Evolutionary conservation across 2,797 vertebrate species (phyloP).

Genomic region (Sarcoramphus papa): DNA sequence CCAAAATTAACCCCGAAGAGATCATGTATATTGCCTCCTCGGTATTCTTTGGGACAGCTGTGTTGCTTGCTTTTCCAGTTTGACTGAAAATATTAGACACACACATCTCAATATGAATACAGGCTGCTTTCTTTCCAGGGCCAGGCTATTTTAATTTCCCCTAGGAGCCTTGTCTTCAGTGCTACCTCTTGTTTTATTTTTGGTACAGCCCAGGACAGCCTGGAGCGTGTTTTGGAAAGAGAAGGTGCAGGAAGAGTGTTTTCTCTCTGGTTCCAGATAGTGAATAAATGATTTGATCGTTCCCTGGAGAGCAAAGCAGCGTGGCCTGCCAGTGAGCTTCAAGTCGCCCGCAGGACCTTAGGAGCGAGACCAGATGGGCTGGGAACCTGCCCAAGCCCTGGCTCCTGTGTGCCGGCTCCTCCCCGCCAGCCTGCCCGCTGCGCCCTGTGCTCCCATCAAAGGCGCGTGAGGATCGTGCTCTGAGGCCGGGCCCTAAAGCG

Average conservation of each 20-base stretch:
- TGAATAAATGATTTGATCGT: slow-evolving; percentile 10
- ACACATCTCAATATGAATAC: not conserved
- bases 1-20: not conserved
- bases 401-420: not conserved
- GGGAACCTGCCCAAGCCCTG: slow-evolving; percentile 4
- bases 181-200: not conserved
- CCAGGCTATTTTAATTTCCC: not conserved
- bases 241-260: not conserved
- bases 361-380: slow-evolving; percentile 19
- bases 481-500: not conserved
- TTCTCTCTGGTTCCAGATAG: not conserved
- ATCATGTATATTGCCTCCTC: not conserved
- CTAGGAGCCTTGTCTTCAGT: not conserved
- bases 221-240: not conserved
- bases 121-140: not conserved
- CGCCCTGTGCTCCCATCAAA: not conserved
- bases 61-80: not conserved
- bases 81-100: not conserved
- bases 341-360: not conserved
- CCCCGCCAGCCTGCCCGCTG: not conserved
- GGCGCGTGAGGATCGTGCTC: rapidly evolving
- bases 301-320: not conserved
- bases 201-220: not conserved
- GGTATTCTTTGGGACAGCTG: not conserved
- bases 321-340: not conserved